Percentiles rank a stretch among this genome's conserved stretches.
These are phyloP conservation scores for Lydus trimaculatus DNA, from an alignment of 2,888 invertebrate genomes.

Conservation along the genomic window DNA sequence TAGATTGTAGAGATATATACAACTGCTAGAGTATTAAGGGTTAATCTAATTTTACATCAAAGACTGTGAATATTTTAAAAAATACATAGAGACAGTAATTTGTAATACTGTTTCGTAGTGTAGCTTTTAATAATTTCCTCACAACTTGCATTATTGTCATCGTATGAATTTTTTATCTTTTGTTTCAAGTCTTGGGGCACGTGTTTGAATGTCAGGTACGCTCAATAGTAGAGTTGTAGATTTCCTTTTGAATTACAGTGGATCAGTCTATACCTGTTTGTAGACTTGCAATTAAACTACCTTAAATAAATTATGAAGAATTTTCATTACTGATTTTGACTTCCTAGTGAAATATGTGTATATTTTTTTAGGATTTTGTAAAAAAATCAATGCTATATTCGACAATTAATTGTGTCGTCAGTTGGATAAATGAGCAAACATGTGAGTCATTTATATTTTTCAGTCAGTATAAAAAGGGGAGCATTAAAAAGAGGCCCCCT, in stretches of 20 bases:
- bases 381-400: background rate
- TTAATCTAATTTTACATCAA: background rate
- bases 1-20: background rate
- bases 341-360: background rate
- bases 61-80: background rate
- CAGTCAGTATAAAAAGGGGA: constrained; percentile 6
- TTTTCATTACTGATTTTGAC: background rate
- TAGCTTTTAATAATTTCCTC: background rate
- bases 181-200: constrained; percentile 16
- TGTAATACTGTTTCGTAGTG: background rate
- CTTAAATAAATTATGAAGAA: no score
- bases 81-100: background rate
- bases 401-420: background rate
- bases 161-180: background rate
- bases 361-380: background rate
- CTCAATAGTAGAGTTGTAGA: constrained; percentile 14
- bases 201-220: constrained; percentile 25
- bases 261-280: background rate
- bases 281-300: no score
- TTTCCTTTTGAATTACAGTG: background rate
- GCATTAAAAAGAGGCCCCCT: constrained; percentile 1
- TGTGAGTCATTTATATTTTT: constrained; percentile 12
- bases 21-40: background rate
- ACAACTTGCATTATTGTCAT: background rate
- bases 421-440: constrained; percentile 23